Evolutionary conservation across 2,113 vertebrate genomes (phyloP).

Genomic region (Anser cygnoides): DNA sequence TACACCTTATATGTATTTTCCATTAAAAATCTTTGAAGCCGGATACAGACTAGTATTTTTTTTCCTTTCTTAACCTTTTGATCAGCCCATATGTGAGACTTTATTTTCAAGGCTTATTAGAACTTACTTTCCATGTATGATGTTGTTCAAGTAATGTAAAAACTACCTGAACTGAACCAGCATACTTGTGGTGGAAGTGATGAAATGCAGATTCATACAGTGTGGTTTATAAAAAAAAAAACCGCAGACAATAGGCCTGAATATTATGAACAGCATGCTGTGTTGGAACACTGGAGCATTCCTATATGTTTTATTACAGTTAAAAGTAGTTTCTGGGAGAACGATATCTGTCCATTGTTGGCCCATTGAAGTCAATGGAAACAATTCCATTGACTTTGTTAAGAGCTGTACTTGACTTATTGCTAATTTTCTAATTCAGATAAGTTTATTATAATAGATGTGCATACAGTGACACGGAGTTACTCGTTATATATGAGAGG

Average conservation of each 20-base stretch:
- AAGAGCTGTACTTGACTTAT: background rate
- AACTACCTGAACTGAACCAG: background rate
- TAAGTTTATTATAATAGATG: background rate
- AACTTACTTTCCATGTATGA: background rate
- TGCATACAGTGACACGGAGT: background rate
- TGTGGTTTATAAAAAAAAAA: constrained; percentile 12
- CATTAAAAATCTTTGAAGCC: constrained; percentile 14
- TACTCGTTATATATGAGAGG: background rate
- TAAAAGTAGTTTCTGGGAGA: background rate
- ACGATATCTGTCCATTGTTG: background rate
- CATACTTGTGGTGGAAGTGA: constrained; percentile 15
- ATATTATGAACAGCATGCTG: background rate
- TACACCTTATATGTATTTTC: background rate
- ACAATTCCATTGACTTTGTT: background rate
- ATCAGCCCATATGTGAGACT: background rate
- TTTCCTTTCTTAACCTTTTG: background rate
- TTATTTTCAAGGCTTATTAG: constrained; percentile 8
- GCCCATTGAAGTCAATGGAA: background rate
- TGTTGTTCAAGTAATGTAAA: constrained; percentile 48
- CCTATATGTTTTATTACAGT: background rate
- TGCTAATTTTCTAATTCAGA: background rate
- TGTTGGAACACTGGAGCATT: background rate
- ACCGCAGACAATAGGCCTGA: constrained; percentile 8
- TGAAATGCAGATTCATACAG: constrained; percentile 23
- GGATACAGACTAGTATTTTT: background rate